A percentile compares a stretch with the other conserved stretches of the same genome.
Conservation (phyloP, 2,888 invertebrate genomes). For the Aphodius granarius region DNA sequence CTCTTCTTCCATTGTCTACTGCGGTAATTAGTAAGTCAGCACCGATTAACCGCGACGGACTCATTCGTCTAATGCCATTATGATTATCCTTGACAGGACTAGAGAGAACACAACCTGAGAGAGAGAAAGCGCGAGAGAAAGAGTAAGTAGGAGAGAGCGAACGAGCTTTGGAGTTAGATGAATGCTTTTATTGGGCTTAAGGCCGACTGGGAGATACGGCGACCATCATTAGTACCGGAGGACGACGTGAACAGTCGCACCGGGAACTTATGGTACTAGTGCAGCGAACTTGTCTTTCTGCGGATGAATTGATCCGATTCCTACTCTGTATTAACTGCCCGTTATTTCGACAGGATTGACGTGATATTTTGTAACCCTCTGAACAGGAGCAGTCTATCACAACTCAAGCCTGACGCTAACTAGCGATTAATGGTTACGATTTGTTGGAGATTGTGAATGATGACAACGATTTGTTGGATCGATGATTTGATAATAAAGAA, state of each 20-base stretch:
- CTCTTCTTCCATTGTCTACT: constrained; percentile 46
- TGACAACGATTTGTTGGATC: not conserved
- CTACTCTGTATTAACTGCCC: constrained; percentile 8
- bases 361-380: constrained; percentile 3
- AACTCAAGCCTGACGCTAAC: constrained; percentile 1
- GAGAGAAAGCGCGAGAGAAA: constrained; percentile 39
- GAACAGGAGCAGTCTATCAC: not conserved
- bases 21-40: constrained; percentile 54
- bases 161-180: constrained; percentile 30
- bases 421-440: constrained; percentile 5
- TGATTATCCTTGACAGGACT: constrained; percentile 54
- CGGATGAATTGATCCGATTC: constrained; percentile 6
- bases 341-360: constrained; percentile 6
- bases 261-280: constrained; percentile 7
- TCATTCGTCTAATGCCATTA: constrained; percentile 55
- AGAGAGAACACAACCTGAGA: constrained; percentile 41
- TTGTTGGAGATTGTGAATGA: constrained; percentile 2
- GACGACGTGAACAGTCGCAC: constrained; percentile 28
- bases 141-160: constrained; percentile 38
- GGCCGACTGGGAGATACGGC: constrained; percentile 20
- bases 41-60: constrained; percentile 54
- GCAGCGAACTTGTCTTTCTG: constrained; percentile 8
- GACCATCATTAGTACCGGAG: constrained; percentile 35
- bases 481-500: not conserved
- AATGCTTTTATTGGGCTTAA: constrained; percentile 39